Conservation (phyloP, 2,888 invertebrate species). For the Chloromyia formosa region DNA sequence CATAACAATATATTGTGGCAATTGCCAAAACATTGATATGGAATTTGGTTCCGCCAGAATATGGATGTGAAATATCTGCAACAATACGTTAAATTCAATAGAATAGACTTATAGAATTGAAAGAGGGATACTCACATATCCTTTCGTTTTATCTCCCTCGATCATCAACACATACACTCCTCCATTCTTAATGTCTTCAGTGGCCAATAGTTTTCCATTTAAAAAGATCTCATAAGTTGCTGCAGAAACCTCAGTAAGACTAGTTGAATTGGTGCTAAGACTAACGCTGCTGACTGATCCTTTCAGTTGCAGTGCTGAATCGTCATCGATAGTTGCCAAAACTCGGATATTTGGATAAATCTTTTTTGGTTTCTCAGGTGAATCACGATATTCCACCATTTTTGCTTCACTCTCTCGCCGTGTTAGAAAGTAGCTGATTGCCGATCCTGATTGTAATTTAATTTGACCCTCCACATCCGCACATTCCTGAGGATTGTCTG, state of each 20-base stretch:
- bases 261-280: constrained; percentile 40
- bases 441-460: constrained; percentile 54
- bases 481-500: constrained; percentile 52
- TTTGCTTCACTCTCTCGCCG: constrained; percentile 47
- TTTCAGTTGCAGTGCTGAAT: constrained; percentile 49
- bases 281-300: neutral
- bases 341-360: constrained; percentile 60
- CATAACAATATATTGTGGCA: constrained; percentile 93
- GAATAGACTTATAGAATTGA: no score
- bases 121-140: constrained; percentile 58
- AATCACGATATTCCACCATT: constrained; percentile 57
- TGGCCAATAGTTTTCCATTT: constrained; percentile 57
- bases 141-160: constrained; percentile 60
- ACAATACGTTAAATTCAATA: neutral
- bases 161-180: constrained; percentile 73
- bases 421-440: constrained; percentile 57
- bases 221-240: constrained; percentile 63
- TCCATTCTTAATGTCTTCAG: constrained; percentile 67
- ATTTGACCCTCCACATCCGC: constrained; percentile 53
- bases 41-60: constrained; percentile 72
- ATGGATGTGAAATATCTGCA: constrained; percentile 53
- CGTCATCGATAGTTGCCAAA: constrained; percentile 56
- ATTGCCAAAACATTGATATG: constrained; percentile 78
- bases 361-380: constrained; percentile 55
- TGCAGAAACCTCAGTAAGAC: constrained; percentile 52